Conservation (phyloP, 2,113 vertebrate genomes). For the Equus quagga region DNA sequence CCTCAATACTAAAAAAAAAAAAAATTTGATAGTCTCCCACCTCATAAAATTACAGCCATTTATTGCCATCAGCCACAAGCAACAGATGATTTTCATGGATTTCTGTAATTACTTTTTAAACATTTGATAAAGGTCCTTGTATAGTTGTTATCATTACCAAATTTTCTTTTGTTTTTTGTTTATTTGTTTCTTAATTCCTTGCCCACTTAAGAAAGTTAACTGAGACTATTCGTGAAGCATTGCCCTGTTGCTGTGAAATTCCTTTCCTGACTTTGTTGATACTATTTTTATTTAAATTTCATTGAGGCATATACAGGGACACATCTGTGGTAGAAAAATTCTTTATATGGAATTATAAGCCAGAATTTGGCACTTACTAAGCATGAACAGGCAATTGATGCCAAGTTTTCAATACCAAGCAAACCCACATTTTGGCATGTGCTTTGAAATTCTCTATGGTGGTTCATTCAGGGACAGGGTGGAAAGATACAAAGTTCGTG, state of each 20-base stretch:
- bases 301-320: not conserved
- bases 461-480: not conserved
- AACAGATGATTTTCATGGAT: not conserved
- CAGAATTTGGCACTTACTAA: not conserved
- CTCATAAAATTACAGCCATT: not conserved
- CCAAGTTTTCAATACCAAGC: not conserved
- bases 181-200: not conserved
- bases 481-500: not conserved
- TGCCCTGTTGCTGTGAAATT: not conserved
- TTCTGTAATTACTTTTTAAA: conserved; percentile 1
- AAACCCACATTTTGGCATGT: not conserved
- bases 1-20: too few species aligned
- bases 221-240: not conserved
- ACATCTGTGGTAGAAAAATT: not conserved
- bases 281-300: not conserved
- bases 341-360: not conserved
- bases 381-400: not conserved
- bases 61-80: not conserved
- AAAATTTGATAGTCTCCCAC: not conserved
- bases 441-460: not conserved
- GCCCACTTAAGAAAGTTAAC: not conserved
- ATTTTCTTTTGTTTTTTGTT: not conserved
- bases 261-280: not conserved
- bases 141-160: not conserved
- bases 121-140: not conserved